Evolutionary conservation across 92 coral and sea anemone genomes (phyloP), one percentile per base, ranked within the genome.

Genomic region (Plumapathes pennacea): DNA sequence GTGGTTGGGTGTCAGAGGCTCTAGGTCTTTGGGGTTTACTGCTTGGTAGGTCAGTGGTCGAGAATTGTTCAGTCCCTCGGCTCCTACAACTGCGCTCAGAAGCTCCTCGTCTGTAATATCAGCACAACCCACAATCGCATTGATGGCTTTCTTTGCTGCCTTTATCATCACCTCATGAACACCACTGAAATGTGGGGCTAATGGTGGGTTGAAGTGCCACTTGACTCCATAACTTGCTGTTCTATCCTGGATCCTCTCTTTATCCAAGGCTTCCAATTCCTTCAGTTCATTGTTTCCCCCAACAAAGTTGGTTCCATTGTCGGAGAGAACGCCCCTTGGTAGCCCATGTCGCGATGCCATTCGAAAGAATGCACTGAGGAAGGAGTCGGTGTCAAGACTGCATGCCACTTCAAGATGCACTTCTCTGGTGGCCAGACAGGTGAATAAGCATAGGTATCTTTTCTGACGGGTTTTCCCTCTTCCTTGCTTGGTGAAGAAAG

Each of bases 221-320:
- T 50, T 62, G 12, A 72, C 60, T 4, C 63, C 60, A 37, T 63
- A 38, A 15, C 41, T 47, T 22, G 60, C 22, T 43, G 78, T 62
- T 21, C 17, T 23, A 47, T 62, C 58, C 40, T 50, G 59, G 56
- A 71, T 71, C 46, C 46, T 60, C 15, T 71, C 49, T 25, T 48
- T 33, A 41, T 71, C 78, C 25, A 60, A 32, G 9, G 30, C 59
- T 43, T 47, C 40, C 44, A 71, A 32, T 20, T 44, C 57, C 34
- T 57, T 28, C 57, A 69, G n/a, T 42, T 69, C 77, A 49, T 69
- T 69, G 1, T 57, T 17, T 11, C 33, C 70, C 23, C 78, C 62
- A 26, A 71, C 71, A 51, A 71, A 71, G 57, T 71, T 71, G 54
- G 78, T 71, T 4, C 78, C 71, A 48, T 71, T 71, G 38, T 71